Conservation (phyloP, 92 coral and sea anemone species). For the Epizoanthus illoricatus region DNA sequence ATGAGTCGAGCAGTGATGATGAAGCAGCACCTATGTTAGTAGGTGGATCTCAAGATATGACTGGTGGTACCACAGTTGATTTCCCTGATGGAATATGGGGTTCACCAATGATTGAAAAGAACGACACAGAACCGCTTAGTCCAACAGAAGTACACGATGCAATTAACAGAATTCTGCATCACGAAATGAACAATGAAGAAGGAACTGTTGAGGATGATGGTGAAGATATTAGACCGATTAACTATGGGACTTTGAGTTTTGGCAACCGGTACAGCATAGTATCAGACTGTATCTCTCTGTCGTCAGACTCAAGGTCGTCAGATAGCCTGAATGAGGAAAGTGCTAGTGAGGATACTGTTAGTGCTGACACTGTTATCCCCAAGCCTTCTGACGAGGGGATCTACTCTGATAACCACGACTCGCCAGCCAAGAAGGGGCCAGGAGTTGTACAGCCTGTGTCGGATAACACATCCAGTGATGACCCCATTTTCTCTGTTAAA, state of each 20-base stretch:
- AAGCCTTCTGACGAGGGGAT: conserved; percentile 71
- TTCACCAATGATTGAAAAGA: background rate
- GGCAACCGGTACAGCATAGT: conserved; percentile 97
- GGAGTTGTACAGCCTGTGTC: background rate
- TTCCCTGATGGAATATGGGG: conserved; percentile 15
- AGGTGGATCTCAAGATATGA: conserved; percentile 24
- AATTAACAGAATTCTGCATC: conserved; percentile 24
- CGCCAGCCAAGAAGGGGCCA: conserved; percentile 32
- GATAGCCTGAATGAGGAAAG: conserved; percentile 71
- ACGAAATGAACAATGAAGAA: conserved; percentile 37
- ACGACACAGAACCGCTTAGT: background rate
- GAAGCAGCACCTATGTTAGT: conserved; percentile 36
- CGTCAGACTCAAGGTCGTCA: conserved; percentile 84
- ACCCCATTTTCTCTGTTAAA: background rate
- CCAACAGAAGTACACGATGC: conserved; percentile 17
- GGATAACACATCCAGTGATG: background rate
- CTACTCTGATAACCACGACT: conserved; percentile 66
- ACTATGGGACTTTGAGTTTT: conserved; percentile 74
- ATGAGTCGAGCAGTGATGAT: conserved; percentile 36
- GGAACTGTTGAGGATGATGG: conserved; percentile 47
- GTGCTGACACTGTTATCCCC: background rate
- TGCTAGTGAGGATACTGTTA: conserved; percentile 21
- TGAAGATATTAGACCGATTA: conserved; percentile 56
- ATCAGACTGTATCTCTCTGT: conserved; percentile 93
- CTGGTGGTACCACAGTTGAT: conserved; percentile 28